These are phyloP conservation scores for Pelecanus crispus DNA, from an alignment of 2,113 vertebrate species.

Conservation along the genomic window DNA sequence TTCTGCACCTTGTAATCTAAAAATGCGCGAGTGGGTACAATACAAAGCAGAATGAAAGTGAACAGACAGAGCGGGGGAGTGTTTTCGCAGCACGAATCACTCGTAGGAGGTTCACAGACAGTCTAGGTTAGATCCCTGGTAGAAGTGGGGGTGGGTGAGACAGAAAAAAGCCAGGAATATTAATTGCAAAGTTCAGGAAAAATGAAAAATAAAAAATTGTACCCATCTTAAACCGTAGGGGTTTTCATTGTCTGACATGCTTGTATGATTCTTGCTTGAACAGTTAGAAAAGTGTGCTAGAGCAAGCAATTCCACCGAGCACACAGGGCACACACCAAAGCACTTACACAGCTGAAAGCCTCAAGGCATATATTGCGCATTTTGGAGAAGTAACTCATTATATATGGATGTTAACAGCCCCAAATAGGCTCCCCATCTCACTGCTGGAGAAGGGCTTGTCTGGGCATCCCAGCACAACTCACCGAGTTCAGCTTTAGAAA, in stretches of 20 bases:
- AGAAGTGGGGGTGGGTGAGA: conserved; percentile 50
- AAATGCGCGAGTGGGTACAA: conserved; percentile 56
- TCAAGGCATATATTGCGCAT: not conserved
- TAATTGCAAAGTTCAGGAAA: conserved; percentile 53
- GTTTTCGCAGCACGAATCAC: conserved; percentile 55
- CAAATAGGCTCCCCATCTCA: not conserved
- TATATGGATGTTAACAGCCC: not conserved
- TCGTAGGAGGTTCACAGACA: conserved; percentile 66
- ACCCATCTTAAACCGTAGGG: not conserved
- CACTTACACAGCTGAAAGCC: not conserved
- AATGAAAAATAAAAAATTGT: conserved; percentile 10
- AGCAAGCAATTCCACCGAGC: not conserved
- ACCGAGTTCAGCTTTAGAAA: not conserved
- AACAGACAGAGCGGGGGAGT: conserved; percentile 68
- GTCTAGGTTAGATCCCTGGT: conserved; percentile 65
- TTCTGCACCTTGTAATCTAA: conserved; percentile 49
- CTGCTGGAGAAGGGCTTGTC: not conserved
- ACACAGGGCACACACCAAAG: not conserved
- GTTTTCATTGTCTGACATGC: not conserved
- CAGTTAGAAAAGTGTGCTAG: not conserved
- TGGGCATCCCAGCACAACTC: not conserved
- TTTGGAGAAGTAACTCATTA: not conserved
- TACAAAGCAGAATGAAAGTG: conserved; percentile 58
- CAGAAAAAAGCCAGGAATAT: conserved; percentile 52
- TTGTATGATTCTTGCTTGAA: not conserved